Evolutionary conservation across 2,888 invertebrate species (phyloP).

Genomic region (Lycia hirtaria): DNA sequence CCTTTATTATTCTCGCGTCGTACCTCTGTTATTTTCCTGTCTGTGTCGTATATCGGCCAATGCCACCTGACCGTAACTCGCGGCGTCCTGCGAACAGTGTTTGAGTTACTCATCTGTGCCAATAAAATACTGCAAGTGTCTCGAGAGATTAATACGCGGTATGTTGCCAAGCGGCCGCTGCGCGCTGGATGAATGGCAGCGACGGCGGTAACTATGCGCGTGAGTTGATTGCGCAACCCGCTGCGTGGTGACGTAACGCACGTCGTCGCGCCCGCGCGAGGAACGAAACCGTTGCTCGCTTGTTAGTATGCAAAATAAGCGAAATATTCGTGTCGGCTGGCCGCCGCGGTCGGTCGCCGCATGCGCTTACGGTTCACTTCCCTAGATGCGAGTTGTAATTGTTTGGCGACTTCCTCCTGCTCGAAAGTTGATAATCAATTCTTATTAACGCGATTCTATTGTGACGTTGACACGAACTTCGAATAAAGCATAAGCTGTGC

Average conservation of each 20-base stretch:
- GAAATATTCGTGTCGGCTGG: conserved; percentile 66
- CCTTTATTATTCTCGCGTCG: conserved; percentile 35
- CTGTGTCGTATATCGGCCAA: conserved; percentile 30
- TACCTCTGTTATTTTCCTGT: conserved; percentile 38
- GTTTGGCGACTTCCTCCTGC: conserved; percentile 45
- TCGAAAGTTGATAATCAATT: conserved; percentile 34
- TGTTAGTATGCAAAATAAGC: conserved; percentile 80
- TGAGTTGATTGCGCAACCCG: conserved; percentile 69
- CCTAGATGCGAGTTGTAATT: conserved; percentile 49
- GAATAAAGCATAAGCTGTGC: neutral
- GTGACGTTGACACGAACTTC: conserved; percentile 5
- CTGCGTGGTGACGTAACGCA: conserved; percentile 77
- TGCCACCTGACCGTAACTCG: conserved; percentile 34
- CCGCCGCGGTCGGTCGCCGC: conserved; percentile 52
- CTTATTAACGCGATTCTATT: conserved; percentile 17
- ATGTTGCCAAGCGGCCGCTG: conserved; percentile 70
- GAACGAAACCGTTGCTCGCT: conserved; percentile 54
- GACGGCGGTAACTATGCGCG: conserved; percentile 59
- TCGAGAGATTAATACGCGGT: conserved; percentile 45
- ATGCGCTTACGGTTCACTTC: conserved; percentile 66
- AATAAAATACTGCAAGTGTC: conserved; percentile 31
- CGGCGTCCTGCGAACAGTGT: conserved; percentile 18
- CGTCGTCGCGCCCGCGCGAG: conserved; percentile 62
- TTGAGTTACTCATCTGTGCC: conserved; percentile 21
- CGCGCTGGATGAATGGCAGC: conserved; percentile 75